A percentile compares a stretch with the other conserved stretches of the same genome.
phyloP scores from a whole-genome alignment of 2,888 invertebrate species.

The Agrotis ipsilon region DNA sequence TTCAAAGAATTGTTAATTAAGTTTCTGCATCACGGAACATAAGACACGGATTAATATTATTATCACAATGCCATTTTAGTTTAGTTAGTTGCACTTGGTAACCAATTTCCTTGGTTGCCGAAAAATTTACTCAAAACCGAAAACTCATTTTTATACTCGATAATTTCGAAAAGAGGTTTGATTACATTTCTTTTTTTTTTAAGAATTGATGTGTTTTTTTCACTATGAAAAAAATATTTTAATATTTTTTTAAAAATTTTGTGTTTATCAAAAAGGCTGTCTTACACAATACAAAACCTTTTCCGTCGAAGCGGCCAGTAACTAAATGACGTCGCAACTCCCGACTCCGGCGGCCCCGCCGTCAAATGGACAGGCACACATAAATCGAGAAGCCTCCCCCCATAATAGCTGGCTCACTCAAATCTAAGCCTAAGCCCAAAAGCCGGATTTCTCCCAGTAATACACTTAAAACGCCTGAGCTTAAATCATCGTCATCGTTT shows the following conservation, averaged over 20 bases:
- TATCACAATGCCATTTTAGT: background rate
- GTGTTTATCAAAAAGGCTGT: background rate
- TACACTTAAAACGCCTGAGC: conserved; percentile 91
- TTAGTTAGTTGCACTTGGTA: background rate
- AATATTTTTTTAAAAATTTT: too few species aligned
- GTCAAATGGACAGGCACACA: conserved; percentile 79
- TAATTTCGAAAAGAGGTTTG: conserved; percentile 20
- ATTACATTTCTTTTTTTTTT: background rate
- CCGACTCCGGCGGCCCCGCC: conserved; percentile 60
- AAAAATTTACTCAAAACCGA: background rate
- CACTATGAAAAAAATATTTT: too few species aligned
- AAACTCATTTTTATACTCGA: background rate
- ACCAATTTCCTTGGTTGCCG: too few species aligned
- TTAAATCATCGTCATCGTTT: conserved; percentile 92
- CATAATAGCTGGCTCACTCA: conserved; percentile 88
- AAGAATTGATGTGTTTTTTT: too few species aligned
- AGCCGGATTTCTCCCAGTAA: conserved; percentile 90
- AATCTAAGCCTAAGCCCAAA: conserved; percentile 88
- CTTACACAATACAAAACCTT: conserved; percentile 27
- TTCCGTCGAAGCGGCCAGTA: conserved; percentile 53
- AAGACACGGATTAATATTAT: background rate
- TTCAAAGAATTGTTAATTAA: conserved; percentile 28
- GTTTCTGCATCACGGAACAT: conserved; percentile 14
- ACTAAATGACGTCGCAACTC: conserved; percentile 68
- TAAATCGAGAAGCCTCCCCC: conserved; percentile 84